Base-by-base conservation (phyloP, 92 coral and sea anemone genomes). In the Desmophyllum pertusum region DNA sequence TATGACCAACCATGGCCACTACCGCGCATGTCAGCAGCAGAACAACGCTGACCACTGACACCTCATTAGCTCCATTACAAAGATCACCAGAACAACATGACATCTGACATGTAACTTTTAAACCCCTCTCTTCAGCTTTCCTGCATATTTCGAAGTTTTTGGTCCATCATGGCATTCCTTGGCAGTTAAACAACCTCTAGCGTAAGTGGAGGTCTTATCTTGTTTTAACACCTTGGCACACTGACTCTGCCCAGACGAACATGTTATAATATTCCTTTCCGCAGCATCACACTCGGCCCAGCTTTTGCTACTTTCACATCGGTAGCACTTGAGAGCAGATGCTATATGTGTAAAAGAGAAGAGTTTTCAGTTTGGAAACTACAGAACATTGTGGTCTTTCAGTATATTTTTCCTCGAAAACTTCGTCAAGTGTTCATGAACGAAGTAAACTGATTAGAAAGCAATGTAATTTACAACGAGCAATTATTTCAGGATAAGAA, bases 101-200 rank as follows among this genome's bases (percentile, higher is more conserved):
- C 73, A 67, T 35, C n/a, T 67, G 42, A 37, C 73, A 67, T 1
- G 73, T 67, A 43, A 67, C 73, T 67, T 67, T 18, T 5, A 38
- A 67, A 10, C 73, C 73, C 73, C 45, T 18, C 45, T 67, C 73
- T 67, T 37, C 43, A 8, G 73, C 73, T 67, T 67, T 67, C 15
- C 45, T 23, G 38, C 45, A 67, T 38, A 36, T 19, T 38, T 67
- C 73, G 1, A 67, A 67, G 42, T 37, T 5, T 36, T 21, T 8
- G 73, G 73, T 67, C 73, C 73, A 67, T 67, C 73, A 19, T 67
- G 27, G 45, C 73, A 67, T 5, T 67, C 10, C 73, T 67, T 67
- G 6, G 40, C 73, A 67, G 73, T 17, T 23, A 67, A 67, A 67
- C 73, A 67, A 67, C 73, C 73, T 15, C 42, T 67, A 5, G 73